Evolutionary conservation across 2,888 invertebrate genomes (phyloP).

Genomic region (Acanthosepion lycidas): DNA sequence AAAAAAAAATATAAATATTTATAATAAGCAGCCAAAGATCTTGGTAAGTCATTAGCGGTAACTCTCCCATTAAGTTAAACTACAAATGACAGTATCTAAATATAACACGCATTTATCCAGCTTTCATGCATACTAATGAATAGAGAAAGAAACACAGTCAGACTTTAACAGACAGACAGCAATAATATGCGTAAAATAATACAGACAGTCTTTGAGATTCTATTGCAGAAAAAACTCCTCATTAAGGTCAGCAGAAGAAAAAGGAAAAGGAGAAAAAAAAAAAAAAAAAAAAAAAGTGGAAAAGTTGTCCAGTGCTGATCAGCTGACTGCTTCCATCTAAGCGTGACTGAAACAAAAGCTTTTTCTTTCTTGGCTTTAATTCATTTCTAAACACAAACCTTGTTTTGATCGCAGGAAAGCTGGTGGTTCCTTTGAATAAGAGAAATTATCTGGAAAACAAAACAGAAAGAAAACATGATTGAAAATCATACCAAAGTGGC

Average conservation of each 20-base stretch:
- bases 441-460: conserved; percentile 66
- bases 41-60: too few species aligned
- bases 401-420: conserved; percentile 65
- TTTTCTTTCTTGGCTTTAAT: conserved; percentile 11
- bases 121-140: background rate
- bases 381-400: conserved; percentile 57
- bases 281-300: background rate
- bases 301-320: conserved; percentile 33
- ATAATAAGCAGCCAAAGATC: too few species aligned
- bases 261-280: background rate
- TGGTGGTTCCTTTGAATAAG: conserved; percentile 67
- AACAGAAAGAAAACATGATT: conserved; percentile 48
- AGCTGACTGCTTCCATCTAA: conserved; percentile 23
- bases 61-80: too few species aligned
- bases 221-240: conserved; percentile 33
- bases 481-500: background rate
- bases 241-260: background rate
- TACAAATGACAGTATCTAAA: background rate
- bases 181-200: background rate
- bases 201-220: background rate
- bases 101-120: background rate
- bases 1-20: too few species aligned
- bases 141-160: background rate
- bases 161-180: background rate
- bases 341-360: conserved; percentile 33